Base-by-base conservation (phyloP, 2,888 invertebrate genomes). In the Polylopha cassiicola region DNA sequence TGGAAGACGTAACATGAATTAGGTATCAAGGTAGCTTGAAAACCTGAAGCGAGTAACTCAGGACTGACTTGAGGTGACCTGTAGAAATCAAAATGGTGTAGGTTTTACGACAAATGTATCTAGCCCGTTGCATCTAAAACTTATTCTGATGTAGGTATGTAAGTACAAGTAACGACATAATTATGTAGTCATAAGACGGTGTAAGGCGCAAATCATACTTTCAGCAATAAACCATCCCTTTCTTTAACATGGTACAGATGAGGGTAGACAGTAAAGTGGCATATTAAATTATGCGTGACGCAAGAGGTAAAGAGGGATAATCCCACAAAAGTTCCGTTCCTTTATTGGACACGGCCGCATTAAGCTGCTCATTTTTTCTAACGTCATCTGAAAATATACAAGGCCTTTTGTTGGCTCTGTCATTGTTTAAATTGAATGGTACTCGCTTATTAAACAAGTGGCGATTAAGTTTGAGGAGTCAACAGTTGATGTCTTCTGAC, bases 291-390 rank as follows among this genome's bases (percentile, higher is more conserved):
- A 76, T 76, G 70, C 73, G 67, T 68, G 63, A 65, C 73, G 59
- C 53, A 58, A 50, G 55, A 73, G 65, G 77, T 73, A 76, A 77
- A 69, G 66, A 76, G 73, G 80, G 81, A 78, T 81, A 81, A 81
- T 76, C 80, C 73, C 48, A 45, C 59, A 64, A 69, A 70, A 61
- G 63, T 73, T 68, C 61, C 67, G 58, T 57, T 63, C 69, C 71
- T 73, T 76, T 73, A 73, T 70, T 62, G 61, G 65, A 71, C 69
- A 62, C 43, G 60, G 58, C 53, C 55, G 49, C 56, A 58, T 61
- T 61, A 66, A 65, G 48, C 50, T 36, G 24, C 39, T 45, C 29
- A 38, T 37, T 34, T 48, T 50, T 46, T 46, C 32, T 45, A 30
- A 22, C 28, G 31, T 34, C 39, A 31, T 29, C 24, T 9, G 14